These are phyloP conservation scores for Dasyurus viverrinus DNA, from an alignment of 2,113 vertebrate genomes.

Conservation along the genomic window DNA sequence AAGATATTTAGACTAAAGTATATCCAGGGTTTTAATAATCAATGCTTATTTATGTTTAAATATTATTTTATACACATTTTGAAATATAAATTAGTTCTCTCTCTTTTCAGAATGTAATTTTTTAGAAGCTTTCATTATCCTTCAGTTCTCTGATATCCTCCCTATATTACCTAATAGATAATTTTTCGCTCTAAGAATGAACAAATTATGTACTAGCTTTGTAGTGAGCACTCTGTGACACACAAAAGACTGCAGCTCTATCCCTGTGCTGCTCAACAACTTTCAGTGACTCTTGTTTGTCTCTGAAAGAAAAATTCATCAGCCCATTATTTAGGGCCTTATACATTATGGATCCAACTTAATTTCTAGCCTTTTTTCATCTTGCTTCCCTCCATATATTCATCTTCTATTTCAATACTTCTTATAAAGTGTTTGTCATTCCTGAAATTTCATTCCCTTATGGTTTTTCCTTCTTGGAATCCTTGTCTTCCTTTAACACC, in stretches of 20 bases:
- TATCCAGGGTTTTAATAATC: not conserved
- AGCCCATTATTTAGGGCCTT: not conserved
- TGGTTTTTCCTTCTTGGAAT: too few relatives aligned
- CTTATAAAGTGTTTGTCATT: too few relatives aligned
- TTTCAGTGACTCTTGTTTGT: not conserved
- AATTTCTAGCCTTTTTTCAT: not conserved
- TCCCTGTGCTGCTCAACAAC: not conserved
- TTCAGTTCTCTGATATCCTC: not conserved
- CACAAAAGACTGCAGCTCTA: not conserved
- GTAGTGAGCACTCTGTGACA: not conserved
- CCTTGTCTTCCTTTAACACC: too few relatives aligned
- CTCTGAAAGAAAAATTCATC: not conserved
- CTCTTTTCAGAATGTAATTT: not conserved
- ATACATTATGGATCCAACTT: not conserved
- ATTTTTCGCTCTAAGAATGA: not conserved
- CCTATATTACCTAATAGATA: not conserved
- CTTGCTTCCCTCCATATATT: too few relatives aligned
- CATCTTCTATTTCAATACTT: too few relatives aligned
- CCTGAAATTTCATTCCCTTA: too few relatives aligned
- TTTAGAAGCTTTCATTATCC: not conserved
- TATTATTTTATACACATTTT: conserved; percentile 7
- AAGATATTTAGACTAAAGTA: not conserved
- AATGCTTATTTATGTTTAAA: not conserved
- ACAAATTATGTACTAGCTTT: not conserved
- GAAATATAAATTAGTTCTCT: conserved; percentile 13